These are phyloP conservation scores for Xiphorhynchus erythropygius DNA, from an alignment of 2,797 vertebrate genomes.

Conservation along the genomic window DNA sequence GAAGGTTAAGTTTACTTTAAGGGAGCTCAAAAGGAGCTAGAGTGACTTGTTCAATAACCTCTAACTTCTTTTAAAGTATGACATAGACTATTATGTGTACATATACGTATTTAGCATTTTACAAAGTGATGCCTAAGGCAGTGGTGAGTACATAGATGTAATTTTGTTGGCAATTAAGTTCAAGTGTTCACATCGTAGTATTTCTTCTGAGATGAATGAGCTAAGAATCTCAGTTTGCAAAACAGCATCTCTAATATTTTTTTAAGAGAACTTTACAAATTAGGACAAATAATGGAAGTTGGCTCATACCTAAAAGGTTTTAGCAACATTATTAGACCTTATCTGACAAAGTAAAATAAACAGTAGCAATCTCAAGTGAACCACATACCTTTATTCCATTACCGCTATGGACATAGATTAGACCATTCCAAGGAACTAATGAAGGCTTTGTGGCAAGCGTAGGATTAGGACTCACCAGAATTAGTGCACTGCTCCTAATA, in stretches of 20 bases:
- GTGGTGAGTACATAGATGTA: not conserved
- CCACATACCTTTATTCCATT: constrained; percentile 85
- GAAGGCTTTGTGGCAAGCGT: constrained; percentile 84
- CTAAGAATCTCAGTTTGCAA: not conserved
- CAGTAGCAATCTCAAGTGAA: not conserved
- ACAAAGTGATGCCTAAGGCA: not conserved
- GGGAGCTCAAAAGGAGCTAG: not conserved
- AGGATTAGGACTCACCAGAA: constrained; percentile 93
- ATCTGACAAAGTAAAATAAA: not conserved
- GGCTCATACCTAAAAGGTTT: not conserved
- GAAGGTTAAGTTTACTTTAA: not conserved
- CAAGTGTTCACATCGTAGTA: not conserved
- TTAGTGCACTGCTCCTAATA: constrained; percentile 84
- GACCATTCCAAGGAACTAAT: constrained; percentile 91
- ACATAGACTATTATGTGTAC: not conserved
- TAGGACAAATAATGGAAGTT: not conserved
- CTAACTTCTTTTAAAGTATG: not conserved
- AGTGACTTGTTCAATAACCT: not conserved
- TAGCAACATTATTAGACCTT: not conserved
- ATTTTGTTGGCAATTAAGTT: not conserved
- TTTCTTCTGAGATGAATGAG: not conserved
- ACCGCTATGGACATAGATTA: constrained; percentile 89
- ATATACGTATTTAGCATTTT: not conserved
- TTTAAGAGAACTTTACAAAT: not conserved
- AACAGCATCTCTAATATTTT: not conserved